A percentile compares a stretch with the other conserved stretches of the same genome.
Conservation (phyloP, 2,888 invertebrate species). For the Nebria salina region DNA sequence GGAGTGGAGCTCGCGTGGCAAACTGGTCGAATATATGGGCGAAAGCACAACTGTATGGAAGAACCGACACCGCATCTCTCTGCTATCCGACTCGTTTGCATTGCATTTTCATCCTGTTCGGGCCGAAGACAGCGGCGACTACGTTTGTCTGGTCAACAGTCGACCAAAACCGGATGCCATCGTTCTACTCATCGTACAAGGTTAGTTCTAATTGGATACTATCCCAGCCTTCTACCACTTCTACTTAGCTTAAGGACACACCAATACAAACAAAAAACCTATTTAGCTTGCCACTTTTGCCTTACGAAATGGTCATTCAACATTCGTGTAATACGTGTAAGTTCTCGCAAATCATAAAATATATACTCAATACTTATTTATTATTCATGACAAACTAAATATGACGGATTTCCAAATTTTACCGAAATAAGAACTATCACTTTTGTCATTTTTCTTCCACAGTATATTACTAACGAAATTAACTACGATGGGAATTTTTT, state of each 20-base stretch:
- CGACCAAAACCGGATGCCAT: conserved; percentile 73
- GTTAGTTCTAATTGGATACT: conserved; percentile 61
- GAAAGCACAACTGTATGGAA: conserved; percentile 66
- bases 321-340: neutral
- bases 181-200: conserved; percentile 73
- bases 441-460: no score
- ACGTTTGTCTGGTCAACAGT: conserved; percentile 75
- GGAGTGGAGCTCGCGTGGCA: conserved; percentile 69
- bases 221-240: neutral
- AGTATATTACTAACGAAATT: no score
- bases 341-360: neutral
- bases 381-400: no score
- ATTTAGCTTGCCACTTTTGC: neutral
- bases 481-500: no score
- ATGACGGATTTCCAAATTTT: no score
- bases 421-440: no score
- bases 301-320: neutral
- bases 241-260: neutral
- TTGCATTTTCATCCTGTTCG: conserved; percentile 71
- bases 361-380: neutral
- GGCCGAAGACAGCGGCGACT: conserved; percentile 73
- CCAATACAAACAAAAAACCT: neutral
- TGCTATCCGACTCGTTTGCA: conserved; percentile 70
- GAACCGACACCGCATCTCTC: conserved; percentile 67
- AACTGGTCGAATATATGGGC: conserved; percentile 66